Conservation (phyloP, 2,113 vertebrate species). For the Cisticola juncidis region DNA sequence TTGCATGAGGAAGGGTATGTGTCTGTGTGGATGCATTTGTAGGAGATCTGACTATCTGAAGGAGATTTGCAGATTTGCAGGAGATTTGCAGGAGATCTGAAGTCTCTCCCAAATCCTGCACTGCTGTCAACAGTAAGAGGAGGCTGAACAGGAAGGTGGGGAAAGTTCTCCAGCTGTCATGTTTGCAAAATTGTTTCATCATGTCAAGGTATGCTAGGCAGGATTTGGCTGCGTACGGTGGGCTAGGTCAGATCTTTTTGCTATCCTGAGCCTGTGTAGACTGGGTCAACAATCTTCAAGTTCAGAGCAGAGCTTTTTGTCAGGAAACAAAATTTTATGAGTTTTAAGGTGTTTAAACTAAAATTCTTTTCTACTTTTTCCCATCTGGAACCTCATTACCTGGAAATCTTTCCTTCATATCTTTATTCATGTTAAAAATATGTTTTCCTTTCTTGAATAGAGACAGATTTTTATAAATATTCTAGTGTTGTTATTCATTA, state of each 20-base stretch:
- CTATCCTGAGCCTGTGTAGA: not conserved
- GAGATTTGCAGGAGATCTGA: not conserved
- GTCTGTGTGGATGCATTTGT: not conserved
- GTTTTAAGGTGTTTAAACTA: not conserved
- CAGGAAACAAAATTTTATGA: not conserved
- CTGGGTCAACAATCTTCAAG: not conserved
- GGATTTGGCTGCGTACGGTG: fast-evolving
- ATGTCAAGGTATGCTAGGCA: not conserved
- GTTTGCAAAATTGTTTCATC: not conserved
- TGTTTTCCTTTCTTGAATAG: not conserved
- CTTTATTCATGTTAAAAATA: not conserved
- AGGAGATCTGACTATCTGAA: too few relatives aligned
- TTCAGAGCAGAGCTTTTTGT: not conserved
- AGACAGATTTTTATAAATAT: not conserved
- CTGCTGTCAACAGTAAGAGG: not conserved
- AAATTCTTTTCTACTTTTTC: not conserved
- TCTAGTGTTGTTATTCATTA: not conserved
- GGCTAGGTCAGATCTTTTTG: not conserved
- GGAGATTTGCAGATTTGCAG: too few relatives aligned
- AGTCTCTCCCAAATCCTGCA: not conserved
- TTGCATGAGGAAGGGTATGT: not conserved
- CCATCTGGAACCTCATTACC: not conserved
- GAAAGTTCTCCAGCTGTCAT: not conserved
- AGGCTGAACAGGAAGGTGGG: not conserved
- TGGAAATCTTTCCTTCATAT: not conserved